Conservation (phyloP, 2,888 invertebrate genomes). For the Caradrina kadenii region DNA sequence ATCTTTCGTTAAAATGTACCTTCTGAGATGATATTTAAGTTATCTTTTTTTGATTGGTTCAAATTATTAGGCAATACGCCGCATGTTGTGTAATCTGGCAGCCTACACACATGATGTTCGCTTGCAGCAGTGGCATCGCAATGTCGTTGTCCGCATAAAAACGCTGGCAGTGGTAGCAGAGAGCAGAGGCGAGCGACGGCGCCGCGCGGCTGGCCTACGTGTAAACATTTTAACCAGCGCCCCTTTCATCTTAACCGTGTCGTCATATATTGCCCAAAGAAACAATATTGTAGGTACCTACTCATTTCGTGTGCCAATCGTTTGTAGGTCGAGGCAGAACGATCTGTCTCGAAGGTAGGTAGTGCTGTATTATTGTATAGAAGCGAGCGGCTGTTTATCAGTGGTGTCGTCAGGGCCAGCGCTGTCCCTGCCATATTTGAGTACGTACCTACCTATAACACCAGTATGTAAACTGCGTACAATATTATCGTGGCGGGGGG, state of each 20-base stretch:
- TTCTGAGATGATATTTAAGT: too few species aligned
- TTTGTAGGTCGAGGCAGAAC: conserved; percentile 53
- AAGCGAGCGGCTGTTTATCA: neutral
- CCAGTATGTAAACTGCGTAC: neutral
- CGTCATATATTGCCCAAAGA: conserved; percentile 48
- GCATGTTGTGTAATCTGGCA: neutral
- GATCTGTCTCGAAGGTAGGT: conserved; percentile 5
- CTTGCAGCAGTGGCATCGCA: neutral
- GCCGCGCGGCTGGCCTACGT: conserved; percentile 12
- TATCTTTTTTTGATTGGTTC: too few species aligned
- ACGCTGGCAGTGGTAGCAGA: neutral
- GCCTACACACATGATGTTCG: neutral
- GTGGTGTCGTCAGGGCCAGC: neutral
- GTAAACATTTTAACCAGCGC: conserved; percentile 61
- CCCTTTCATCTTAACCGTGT: conserved; percentile 60
- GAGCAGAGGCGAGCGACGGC: conserved; percentile 10
- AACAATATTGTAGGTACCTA: conserved; percentile 53
- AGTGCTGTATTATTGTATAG: conserved; percentile 3
- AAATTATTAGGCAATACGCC: too few species aligned
- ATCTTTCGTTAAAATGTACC: too few species aligned
- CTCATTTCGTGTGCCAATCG: conserved; percentile 47
- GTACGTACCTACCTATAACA: neutral
- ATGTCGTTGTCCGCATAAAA: conserved; percentile 50
- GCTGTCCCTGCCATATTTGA: neutral
- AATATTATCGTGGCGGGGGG: neutral